phyloP scores from a whole-genome alignment of 2,888 invertebrate species.

The Xestobium rufovillosum region DNA sequence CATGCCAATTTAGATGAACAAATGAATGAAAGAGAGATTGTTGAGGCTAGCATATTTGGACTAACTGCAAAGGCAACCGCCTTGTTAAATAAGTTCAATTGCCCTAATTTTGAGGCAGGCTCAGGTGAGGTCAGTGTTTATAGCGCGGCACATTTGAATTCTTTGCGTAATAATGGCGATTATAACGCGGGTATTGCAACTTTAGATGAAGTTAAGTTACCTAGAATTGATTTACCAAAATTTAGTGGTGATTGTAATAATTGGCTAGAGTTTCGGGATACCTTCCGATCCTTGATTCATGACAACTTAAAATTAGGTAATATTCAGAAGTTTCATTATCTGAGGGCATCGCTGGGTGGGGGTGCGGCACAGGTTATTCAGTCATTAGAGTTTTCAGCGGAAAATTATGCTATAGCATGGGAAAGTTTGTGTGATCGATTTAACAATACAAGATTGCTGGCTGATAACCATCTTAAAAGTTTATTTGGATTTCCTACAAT shows the following conservation, averaged over 20 bases:
- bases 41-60: no score
- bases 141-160: no score
- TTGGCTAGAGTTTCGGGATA: slow-evolving; percentile 19
- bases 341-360: slow-evolving; percentile 14
- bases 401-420: no score
- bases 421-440: slow-evolving; percentile 19
- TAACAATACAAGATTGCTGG: slow-evolving; percentile 19
- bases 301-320: slow-evolving; percentile 10
- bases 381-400: slow-evolving; percentile 16
- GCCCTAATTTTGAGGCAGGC: no score
- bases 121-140: no score
- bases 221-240: slow-evolving; percentile 12
- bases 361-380: slow-evolving; percentile 18
- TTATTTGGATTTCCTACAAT: slow-evolving; percentile 18
- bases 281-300: slow-evolving; percentile 17
- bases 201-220: slow-evolving; percentile 10
- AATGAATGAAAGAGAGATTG: no score
- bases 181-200: no score
- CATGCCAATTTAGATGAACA: no score
- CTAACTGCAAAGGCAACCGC: no score
- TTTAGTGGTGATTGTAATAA: slow-evolving; percentile 17
- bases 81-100: no score
- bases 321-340: slow-evolving; percentile 22
- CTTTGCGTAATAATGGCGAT: no score
- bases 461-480: slow-evolving; percentile 19